Percentiles rank a stretch among this genome's conserved stretches.
Conservation (phyloP, 2,797 vertebrate genomes). For the Hippoglossus hippoglossus region DNA sequence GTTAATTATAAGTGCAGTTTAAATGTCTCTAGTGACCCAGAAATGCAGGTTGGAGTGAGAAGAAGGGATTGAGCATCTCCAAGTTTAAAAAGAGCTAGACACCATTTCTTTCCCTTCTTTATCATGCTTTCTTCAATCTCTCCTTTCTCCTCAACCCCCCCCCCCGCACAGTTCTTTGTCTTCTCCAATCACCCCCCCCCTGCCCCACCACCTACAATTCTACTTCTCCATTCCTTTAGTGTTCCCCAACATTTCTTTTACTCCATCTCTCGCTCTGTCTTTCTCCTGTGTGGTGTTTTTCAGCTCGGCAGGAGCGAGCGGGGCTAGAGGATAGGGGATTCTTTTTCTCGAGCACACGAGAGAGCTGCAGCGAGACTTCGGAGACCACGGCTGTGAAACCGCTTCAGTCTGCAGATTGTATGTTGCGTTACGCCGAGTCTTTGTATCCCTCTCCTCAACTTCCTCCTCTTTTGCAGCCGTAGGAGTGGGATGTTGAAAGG, state of each 20-base stretch:
- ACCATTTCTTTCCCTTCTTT: constrained; percentile 70
- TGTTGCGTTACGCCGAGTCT: constrained; percentile 73
- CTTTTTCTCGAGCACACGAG: constrained; percentile 75
- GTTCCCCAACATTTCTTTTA: constrained; percentile 71
- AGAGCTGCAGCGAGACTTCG: constrained; percentile 78
- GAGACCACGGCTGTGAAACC: constrained; percentile 80
- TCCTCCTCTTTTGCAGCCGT: constrained; percentile 75
- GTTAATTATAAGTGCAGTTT: constrained; percentile 99
- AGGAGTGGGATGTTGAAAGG: constrained; percentile 84
- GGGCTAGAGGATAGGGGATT: constrained; percentile 79
- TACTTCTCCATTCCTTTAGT: constrained; percentile 73
- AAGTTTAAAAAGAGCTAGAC: constrained; percentile 86
- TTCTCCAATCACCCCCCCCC: constrained; percentile 68
- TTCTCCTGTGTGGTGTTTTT: constrained; percentile 72
- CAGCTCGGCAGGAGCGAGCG: constrained; percentile 68
- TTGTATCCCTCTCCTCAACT: constrained; percentile 77
- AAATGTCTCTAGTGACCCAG: constrained; percentile 99
- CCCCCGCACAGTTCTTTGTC: constrained; percentile 72
- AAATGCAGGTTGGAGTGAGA: constrained; percentile 99
- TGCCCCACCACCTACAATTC: constrained; percentile 56
- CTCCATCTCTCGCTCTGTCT: constrained; percentile 61
- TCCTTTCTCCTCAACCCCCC: constrained; percentile 58
- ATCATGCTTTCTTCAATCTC: constrained; percentile 77
- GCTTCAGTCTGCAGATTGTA: constrained; percentile 83
- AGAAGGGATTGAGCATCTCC: constrained; percentile 90